Conservation (phyloP, 2,888 invertebrate genomes). For the Anorthoa munda region DNA sequence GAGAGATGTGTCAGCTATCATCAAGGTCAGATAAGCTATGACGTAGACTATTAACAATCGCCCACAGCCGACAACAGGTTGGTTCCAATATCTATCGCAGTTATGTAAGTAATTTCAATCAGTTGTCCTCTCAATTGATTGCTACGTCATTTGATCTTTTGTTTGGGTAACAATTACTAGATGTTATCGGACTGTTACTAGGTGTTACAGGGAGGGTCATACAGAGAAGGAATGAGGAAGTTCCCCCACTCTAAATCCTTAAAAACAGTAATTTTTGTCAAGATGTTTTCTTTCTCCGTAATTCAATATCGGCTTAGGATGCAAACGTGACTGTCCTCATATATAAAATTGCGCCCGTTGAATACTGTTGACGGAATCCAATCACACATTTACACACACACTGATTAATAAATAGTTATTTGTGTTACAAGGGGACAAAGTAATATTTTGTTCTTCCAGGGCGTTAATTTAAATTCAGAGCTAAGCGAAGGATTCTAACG, state of each 20-base stretch:
- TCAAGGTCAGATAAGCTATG: slow-evolving; percentile 46
- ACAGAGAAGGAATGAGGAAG: neutral
- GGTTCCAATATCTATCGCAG: slow-evolving; percentile 2
- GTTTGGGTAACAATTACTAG: neutral
- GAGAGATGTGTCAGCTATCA: slow-evolving; percentile 45
- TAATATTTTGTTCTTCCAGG: too few relatives aligned
- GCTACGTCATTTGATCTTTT: slow-evolving; percentile 11
- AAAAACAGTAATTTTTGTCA: neutral
- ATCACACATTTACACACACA: too few relatives aligned
- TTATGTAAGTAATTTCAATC: slow-evolving; percentile 39
- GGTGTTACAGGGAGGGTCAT: neutral
- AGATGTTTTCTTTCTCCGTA: neutral
- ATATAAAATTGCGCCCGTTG: too few relatives aligned
- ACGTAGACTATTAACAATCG: slow-evolving; percentile 44
- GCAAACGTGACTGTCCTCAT: neutral
- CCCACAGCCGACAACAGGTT: slow-evolving; percentile 38
- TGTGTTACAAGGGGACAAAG: too few relatives aligned
- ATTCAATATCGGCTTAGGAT: too few relatives aligned
- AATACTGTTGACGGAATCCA: too few relatives aligned
- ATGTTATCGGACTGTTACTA: too few relatives aligned
- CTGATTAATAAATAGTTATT: too few relatives aligned
- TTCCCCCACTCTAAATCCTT: neutral
- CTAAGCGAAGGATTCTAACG: too few relatives aligned
- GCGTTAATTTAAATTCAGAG: too few relatives aligned
- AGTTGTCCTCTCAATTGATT: slow-evolving; percentile 25